Base-by-base conservation (phyloP, 2,888 invertebrate species). In the Pachycephus smyrnensis region DNA sequence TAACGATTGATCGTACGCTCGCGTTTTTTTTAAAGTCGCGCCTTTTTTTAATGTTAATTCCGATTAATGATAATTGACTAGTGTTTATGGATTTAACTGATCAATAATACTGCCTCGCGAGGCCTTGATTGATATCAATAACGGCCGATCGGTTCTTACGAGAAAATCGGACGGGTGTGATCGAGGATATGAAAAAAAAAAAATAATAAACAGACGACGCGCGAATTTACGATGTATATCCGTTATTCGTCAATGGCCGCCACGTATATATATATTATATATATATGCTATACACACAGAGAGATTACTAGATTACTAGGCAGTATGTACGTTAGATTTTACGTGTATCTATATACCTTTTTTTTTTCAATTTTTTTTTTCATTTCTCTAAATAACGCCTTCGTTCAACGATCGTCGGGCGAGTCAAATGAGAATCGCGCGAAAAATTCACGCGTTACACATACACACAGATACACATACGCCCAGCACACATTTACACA, bases 301-400 rank as follows among this genome's bases (percentile, higher is more conserved):
- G 91, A 91, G 91, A 91, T 91, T 91, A 91, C 86, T 91, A 91
- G 90, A 83, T 88, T 89, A 80, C 76, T 83, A 84, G 82, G 80
- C 78, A 79, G 78, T 83, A 82, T 82, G 80, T 82, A 81, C 74
- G 79, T 36, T 36, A 75, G 23, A 15, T 40, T 40, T 75, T 37
- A 75, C 37, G 75, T 37, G 12, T 75, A 40, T 40, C 40, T 40
- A 40, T 75, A 55, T 75, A 40, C 9, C 15, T 15, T 4, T 75
- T 74, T 35, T 74, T 35, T 37, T 74, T 4, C 35, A 6, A 32
- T 33, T 12, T 32, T 73, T 23, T 75, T 75, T 40, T 40, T 55
- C 40, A 55, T 73, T 40, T 81, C 76, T 81, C 40, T 68, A 55
- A 77, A 79, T 75, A 40, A 40, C 40, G 40, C 40, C 37, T 37